Evolutionary conservation across 2,888 invertebrate genomes (phyloP).

Genomic region (Enchytraeus crypticus): DNA sequence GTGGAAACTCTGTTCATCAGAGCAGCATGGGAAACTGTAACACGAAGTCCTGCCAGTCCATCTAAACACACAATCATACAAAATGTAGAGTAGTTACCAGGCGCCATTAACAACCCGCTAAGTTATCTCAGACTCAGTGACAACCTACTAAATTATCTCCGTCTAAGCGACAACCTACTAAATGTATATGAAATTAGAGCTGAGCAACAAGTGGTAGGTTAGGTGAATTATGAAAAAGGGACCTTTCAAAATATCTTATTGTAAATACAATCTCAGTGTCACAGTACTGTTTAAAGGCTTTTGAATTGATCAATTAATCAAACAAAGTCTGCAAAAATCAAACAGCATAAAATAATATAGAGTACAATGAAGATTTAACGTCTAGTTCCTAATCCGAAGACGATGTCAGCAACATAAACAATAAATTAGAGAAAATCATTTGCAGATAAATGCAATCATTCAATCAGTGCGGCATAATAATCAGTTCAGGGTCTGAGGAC

Average conservation of each 20-base stretch:
- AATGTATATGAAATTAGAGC: too few species aligned
- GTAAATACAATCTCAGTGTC: not conserved
- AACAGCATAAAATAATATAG: not conserved
- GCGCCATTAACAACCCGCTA: too few species aligned
- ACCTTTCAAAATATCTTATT: not conserved
- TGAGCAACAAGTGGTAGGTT: too few species aligned
- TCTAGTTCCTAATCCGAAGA: too few species aligned
- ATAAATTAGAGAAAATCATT: not conserved
- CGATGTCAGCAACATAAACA: not conserved
- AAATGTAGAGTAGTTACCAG: too few species aligned
- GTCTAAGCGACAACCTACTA: too few species aligned
- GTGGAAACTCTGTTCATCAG: constrained; percentile 27
- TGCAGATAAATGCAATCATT: not conserved
- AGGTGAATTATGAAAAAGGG: too few species aligned
- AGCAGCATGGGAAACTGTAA: constrained; percentile 33
- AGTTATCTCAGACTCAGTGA: too few species aligned
- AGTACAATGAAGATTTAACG: too few species aligned
- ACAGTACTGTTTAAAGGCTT: not conserved
- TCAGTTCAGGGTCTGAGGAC: too few species aligned
- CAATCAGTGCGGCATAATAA: not conserved
- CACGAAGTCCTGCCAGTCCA: constrained; percentile 27
- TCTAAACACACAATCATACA: constrained; percentile 33
- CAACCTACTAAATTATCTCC: too few species aligned
- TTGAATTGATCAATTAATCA: not conserved
- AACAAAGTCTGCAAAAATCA: not conserved